Base-by-base conservation (phyloP, 1,140 invertebrate species). In the Aphaenogaster ashmeadi region DNA sequence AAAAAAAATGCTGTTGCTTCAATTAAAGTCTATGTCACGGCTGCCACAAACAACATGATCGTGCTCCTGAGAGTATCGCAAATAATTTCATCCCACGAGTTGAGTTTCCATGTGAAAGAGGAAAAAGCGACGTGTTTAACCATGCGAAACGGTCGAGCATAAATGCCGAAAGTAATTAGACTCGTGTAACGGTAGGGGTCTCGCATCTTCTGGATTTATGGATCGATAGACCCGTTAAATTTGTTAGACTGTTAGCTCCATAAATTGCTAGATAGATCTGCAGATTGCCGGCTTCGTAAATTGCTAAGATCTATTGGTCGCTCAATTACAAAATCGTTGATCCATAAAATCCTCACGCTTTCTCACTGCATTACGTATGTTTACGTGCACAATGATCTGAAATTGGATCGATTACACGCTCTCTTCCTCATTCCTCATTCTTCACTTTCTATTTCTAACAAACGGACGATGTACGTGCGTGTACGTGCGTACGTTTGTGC, bases 171-270 rank as follows among this genome's bases (percentile, higher is more conserved):
- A 74, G 69, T 84, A 84, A 80, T 67, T 80, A 80, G 62, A 67
- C 69, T 62, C 64, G 21, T 47, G 54, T 84, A 84, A 84, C 80
- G 80, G 69, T 74, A 74, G 36, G 41, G 47, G 18, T 84, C 44
- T 60, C 41, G 69, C 80, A 60, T 74, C 41, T 60, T 84, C 80
- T 60, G 54, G 54, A 84, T 84, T 84, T 84, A 84, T 84, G 69
- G 80, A 84, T 74, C 67, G 80, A 84, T 84, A 84, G 69, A 74
- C 33, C 80, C 69, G 80, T 84, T 84, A 84, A 84, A 74, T 84
- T 74, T 74, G 80, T 84, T 81, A 60, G 80, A 83, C 80, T 72
- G 80, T 83, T 84, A 75, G 69, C 69, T 74, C 27, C 69, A 84
- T 84, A 84, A 84, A 84, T 84, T 50, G 69, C 41, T 58, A 84